phyloP scores from a whole-genome alignment of 1,140 invertebrate species.

The Scylla paramamosain region DNA sequence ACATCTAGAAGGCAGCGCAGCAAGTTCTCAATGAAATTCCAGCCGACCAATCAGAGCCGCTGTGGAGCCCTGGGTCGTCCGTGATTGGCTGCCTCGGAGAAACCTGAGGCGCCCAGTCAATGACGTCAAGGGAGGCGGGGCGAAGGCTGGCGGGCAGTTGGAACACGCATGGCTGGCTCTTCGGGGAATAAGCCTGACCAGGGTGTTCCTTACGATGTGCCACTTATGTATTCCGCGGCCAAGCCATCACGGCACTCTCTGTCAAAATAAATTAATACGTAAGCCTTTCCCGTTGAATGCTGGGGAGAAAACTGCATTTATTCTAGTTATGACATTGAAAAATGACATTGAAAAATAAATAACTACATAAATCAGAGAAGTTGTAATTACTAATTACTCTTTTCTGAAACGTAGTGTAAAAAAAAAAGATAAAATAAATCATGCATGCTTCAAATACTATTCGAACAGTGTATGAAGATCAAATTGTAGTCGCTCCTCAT shows the following conservation, averaged over 20 bases:
- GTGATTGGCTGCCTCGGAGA: not conserved
- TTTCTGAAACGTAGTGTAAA: not conserved
- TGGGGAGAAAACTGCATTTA: not conserved
- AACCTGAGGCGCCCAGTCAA: not conserved
- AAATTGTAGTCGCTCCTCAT: not conserved
- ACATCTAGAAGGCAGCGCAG: not conserved
- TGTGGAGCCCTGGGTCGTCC: not conserved
- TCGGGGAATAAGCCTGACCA: not conserved
- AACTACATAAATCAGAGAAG: no score
- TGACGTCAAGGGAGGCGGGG: not conserved
- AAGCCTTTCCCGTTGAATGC: not conserved
- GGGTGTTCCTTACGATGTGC: not conserved
- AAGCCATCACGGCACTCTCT: not conserved
- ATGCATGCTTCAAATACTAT: not conserved
- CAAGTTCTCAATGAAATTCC: constrained; percentile 14
- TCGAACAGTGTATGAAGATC: not conserved
- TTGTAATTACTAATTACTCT: no score
- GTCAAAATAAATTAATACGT: not conserved
- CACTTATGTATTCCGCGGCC: not conserved
- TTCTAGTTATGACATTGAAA: no score
- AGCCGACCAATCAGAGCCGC: not conserved
- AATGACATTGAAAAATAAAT: no score
- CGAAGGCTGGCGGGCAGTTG: not conserved
- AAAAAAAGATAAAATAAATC: not conserved
- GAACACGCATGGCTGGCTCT: not conserved